Conservation (phyloP, 1,140 invertebrate species). For the Drosophila lowei region DNA sequence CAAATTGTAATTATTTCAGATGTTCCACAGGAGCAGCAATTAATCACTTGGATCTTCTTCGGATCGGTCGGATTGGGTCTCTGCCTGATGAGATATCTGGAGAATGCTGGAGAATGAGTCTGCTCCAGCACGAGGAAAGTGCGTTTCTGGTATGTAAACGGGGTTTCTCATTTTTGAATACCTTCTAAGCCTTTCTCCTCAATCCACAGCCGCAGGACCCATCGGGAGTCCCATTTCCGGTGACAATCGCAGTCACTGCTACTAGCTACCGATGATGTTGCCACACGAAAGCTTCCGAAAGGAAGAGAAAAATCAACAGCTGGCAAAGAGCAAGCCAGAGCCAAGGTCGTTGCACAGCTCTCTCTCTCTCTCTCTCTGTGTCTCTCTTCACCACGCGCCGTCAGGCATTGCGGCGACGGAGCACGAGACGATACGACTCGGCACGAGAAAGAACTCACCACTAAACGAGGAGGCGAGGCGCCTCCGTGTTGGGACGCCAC, state of each 20-base stretch:
- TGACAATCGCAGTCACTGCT: constrained; percentile 19
- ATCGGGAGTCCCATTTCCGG: constrained; percentile 21
- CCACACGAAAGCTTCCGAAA: background rate
- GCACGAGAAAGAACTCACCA: constrained; percentile 49
- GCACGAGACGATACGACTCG: too few species aligned
- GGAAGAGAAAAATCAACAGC: constrained; percentile 66
- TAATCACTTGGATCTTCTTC: constrained; percentile 47
- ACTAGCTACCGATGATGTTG: too few species aligned
- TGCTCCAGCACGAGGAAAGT: background rate
- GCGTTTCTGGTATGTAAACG: too few species aligned
- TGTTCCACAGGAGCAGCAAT: constrained; percentile 19
- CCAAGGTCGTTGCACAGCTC: constrained; percentile 54
- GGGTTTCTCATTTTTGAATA: too few species aligned
- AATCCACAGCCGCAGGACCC: constrained; percentile 5
- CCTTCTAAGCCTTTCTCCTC: too few species aligned
- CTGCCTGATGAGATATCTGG: too few species aligned
- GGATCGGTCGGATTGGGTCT: constrained; percentile 27
- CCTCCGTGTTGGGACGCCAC: background rate
- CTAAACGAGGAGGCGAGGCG: background rate
- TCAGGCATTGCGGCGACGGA: background rate
- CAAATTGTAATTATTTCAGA: constrained; percentile 63
- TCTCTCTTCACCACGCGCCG: constrained; percentile 40
- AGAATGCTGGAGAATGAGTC: too few species aligned
- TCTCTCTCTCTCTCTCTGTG: constrained; percentile 6
- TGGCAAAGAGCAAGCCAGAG: constrained; percentile 58